Percentiles rank a stretch among this genome's conserved stretches.
Conservation (phyloP, 92 coral and sea anemone species). For the Desmophyllum pertusum region DNA sequence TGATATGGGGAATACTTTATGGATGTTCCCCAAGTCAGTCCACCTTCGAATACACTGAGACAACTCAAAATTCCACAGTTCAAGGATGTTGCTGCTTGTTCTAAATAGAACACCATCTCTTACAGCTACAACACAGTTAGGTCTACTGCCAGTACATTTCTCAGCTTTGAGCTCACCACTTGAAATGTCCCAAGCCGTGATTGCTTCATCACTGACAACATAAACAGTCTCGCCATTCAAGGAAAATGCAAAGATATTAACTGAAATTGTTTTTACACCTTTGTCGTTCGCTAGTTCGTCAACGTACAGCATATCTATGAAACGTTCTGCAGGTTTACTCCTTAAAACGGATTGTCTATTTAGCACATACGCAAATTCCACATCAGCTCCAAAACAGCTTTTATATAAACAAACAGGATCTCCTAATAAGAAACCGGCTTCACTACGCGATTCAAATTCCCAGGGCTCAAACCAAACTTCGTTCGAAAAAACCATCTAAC, state of each 20-base stretch:
- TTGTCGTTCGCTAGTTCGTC: background rate
- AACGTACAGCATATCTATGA: background rate
- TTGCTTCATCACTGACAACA: background rate
- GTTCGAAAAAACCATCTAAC: background rate
- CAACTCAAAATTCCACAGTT: background rate
- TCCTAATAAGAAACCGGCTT: background rate
- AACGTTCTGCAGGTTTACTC: background rate
- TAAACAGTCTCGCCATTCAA: constrained; percentile 10
- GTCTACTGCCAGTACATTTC: too few species aligned
- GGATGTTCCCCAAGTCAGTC: background rate
- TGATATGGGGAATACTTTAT: background rate
- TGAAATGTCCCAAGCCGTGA: background rate
- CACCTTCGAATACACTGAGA: background rate
- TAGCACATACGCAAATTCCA: background rate
- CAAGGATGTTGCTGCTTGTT: background rate
- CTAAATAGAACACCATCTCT: background rate
- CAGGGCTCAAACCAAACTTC: background rate
- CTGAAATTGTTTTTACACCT: too few species aligned
- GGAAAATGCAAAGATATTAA: background rate
- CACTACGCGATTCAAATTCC: background rate
- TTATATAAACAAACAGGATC: background rate
- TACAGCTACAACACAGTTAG: background rate
- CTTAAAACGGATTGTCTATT: background rate
- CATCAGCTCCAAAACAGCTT: too few species aligned
- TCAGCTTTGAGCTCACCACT: background rate